Evolutionary conservation across 2,113 vertebrate species (phyloP), one percentile per base, ranked within the genome.

Genomic region (Cisticola juncidis): DNA sequence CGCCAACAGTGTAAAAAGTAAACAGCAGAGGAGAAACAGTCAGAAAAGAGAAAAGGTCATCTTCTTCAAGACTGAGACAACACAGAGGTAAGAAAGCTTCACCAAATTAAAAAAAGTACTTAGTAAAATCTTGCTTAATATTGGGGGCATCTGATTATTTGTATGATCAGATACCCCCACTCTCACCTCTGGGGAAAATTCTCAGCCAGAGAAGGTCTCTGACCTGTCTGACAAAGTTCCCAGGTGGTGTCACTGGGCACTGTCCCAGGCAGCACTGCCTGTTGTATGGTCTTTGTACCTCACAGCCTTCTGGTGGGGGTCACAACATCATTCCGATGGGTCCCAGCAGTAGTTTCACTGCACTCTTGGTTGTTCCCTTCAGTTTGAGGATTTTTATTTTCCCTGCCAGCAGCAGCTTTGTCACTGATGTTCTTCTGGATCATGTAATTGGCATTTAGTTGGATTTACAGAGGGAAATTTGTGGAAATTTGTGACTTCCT

Each of bases 61-160:
- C 35, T 86, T 3, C 35, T 87, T 42, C 0, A 0, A 70, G 23
- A 28, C 44, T 24, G 62, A 53, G 71, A 60, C 42, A 31, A 4
- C 26, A 36, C 23, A 57, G 69, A 95, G 97, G 95, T 97, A 97
- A 96, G 97, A 71, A 89, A 84, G 1, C 10, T 58, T 78, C 21
- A 31, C 12, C 64, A 19, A 24, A 40, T 42, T 19, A 8, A 29
- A 40, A 61, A 35, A 25, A 25, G 2, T 17, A 25, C 5, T 11
- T 56, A 51, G 47, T 56, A 8, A 36, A 86, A 9, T 5, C 12
- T 86, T 70, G 9, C 11, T 92, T 81, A 76, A 17, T 44, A 54
- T 12, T 68, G 48, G n/a, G 19, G 2, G 9, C 57, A 23, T 58
- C 23, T 92, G 58, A 45, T 53, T 5, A 26, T 81, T 82, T 5